Percentiles rank a stretch among this genome's conserved stretches.
Evolutionary conservation across 2,113 vertebrate species (phyloP).

Genomic region (Ondatra zibethicus): DNA sequence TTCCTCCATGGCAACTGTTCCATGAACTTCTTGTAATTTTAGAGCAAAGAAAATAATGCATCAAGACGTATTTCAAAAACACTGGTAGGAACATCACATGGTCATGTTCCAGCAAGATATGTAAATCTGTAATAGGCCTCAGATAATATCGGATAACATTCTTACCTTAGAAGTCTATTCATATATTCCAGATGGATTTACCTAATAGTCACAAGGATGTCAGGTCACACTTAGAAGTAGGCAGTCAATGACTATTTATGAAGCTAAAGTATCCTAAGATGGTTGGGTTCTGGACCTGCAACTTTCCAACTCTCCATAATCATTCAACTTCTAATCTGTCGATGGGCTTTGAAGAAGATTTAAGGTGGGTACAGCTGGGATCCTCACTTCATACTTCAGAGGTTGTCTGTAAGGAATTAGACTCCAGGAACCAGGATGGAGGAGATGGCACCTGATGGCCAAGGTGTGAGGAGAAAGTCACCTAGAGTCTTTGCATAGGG

Average conservation of each 20-base stretch:
- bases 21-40: background rate
- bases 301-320: background rate
- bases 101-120: background rate
- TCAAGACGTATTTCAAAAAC: background rate
- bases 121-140: background rate
- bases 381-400: background rate
- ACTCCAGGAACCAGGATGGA: slow-evolving; percentile 45
- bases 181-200: background rate
- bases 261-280: background rate
- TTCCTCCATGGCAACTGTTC: background rate
- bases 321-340: background rate
- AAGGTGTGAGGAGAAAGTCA: background rate
- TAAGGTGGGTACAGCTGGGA: background rate
- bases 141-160: background rate
- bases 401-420: slow-evolving; percentile 1
- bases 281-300: background rate
- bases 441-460: background rate
- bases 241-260: background rate
- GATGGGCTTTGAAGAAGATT: background rate
- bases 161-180: background rate
- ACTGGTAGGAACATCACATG: background rate
- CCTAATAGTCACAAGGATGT: background rate
- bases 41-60: background rate
- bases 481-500: background rate
- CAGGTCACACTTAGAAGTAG: background rate